Conservation (phyloP, 1,140 invertebrate species). For the Ptiloglossa arizonensis region DNA sequence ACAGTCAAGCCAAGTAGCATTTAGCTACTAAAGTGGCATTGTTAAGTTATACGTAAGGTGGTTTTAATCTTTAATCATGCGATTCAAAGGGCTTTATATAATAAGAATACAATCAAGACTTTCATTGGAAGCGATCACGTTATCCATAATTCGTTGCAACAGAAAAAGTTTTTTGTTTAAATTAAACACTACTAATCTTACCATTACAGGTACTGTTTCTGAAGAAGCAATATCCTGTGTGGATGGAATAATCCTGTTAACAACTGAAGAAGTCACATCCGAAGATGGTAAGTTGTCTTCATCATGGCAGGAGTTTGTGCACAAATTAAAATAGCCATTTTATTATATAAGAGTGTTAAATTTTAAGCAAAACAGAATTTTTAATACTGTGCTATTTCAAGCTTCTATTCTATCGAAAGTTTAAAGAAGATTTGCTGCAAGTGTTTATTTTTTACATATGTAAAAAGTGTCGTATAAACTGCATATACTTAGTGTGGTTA, state of each 20-base stretch:
- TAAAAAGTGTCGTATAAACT: conserved; percentile 63
- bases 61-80: conserved; percentile 72
- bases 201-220: conserved; percentile 65
- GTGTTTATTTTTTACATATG: conserved; percentile 66
- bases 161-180: background rate
- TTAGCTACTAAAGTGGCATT: conserved; percentile 64
- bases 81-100: conserved; percentile 30
- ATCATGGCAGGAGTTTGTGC: conserved; percentile 63
- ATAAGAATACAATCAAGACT: conserved; percentile 26
- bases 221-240: conserved; percentile 39
- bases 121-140: conserved; percentile 25
- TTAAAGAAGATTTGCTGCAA: conserved; percentile 49
- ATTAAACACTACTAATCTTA: conserved; percentile 26
- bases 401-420: conserved; percentile 54
- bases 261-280: conserved; percentile 53
- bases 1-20: conserved; percentile 67
- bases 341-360: conserved; percentile 52
- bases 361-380: conserved; percentile 47
- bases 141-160: background rate
- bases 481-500: conserved; percentile 59
- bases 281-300: conserved; percentile 79
- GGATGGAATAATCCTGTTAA: conserved; percentile 29
- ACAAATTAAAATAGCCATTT: conserved; percentile 58
- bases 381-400: conserved; percentile 49
- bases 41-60: conserved; percentile 76